phyloP scores from a whole-genome alignment of 2,888 invertebrate genomes.

The Caenorhabditis sinica region DNA sequence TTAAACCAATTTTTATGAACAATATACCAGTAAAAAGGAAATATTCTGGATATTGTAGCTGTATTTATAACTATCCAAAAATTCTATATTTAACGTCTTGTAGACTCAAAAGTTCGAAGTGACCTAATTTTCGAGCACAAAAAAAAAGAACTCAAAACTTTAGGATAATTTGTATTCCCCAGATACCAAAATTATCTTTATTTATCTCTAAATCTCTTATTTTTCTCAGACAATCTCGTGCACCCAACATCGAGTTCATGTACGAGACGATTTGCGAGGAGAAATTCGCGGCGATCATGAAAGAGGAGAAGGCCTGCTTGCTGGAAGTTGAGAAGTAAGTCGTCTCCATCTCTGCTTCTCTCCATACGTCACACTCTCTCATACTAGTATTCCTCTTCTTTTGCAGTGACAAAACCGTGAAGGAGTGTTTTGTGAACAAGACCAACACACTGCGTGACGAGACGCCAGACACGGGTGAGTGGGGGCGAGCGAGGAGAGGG shows the following conservation, averaged over 20 bases:
- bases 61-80: too few relatives aligned
- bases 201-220: not conserved
- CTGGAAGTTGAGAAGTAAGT: constrained; percentile 67
- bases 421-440: constrained; percentile 74
- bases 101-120: too few relatives aligned
- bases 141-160: not conserved
- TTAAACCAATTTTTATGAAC: too few relatives aligned
- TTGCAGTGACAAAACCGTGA: constrained; percentile 68
- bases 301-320: constrained; percentile 74
- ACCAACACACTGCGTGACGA: constrained; percentile 73
- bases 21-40: too few relatives aligned
- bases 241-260: constrained; percentile 76
- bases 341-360: constrained; percentile 28
- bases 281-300: constrained; percentile 72
- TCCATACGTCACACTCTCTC: constrained; percentile 7
- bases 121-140: too few relatives aligned
- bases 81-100: too few relatives aligned
- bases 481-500: not conserved
- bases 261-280: constrained; percentile 77
- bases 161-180: not conserved
- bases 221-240: constrained; percentile 66
- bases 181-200: not conserved
- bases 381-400: constrained; percentile 10
- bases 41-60: too few relatives aligned
- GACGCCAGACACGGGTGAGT: constrained; percentile 65